Base-by-base conservation (phyloP, 2,888 invertebrate species). In the Dugesia japonica region DNA sequence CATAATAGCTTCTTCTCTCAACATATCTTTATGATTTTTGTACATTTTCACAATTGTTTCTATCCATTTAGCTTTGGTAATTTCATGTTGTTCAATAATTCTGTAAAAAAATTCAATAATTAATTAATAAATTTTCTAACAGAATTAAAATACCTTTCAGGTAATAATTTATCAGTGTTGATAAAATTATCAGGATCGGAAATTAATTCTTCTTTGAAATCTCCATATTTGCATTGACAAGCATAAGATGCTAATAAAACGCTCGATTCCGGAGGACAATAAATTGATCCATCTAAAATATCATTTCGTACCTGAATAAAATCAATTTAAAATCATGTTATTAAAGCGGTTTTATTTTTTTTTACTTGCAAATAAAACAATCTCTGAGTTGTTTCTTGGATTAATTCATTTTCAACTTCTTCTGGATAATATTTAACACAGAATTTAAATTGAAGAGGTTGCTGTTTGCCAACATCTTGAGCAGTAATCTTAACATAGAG, bases 191-290 rank as follows among this genome's bases (percentile, higher is more conserved):
- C 27, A 79, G 88, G 89, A 86, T 97, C 94, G 7, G n/a, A 13
- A 28, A 26, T 56, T 78, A 88, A 83, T 76, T 88, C 88, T 81
- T 91, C 89, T 85, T 90, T 90, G 87, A 90, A 92, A 86, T 98
- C 97, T 7, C 95, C 95, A 86, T 97, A 94, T 82, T 98, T 90
- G 80, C 94, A 78, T 71, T 79, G 79, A 79, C 94, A 94, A 72
- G 98, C 97, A 86, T 97, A 98, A 74, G 97, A 97, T 26, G 95
- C 95, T 79, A 98, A 87, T 79, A 98, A 88, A 72, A 98, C 97
- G 20, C 94, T 94, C 74, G 97, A 97, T 87, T 98, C 98, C 42
- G 98, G 94, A 79, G 98, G 97, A 86, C 97, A 98, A 87, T 97
- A 99, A 83, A 98, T 93, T 87, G 98, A 97, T 86, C 98, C 97